Base-by-base conservation (phyloP, 2,797 vertebrate species). In the Acanthiza pusilla region DNA sequence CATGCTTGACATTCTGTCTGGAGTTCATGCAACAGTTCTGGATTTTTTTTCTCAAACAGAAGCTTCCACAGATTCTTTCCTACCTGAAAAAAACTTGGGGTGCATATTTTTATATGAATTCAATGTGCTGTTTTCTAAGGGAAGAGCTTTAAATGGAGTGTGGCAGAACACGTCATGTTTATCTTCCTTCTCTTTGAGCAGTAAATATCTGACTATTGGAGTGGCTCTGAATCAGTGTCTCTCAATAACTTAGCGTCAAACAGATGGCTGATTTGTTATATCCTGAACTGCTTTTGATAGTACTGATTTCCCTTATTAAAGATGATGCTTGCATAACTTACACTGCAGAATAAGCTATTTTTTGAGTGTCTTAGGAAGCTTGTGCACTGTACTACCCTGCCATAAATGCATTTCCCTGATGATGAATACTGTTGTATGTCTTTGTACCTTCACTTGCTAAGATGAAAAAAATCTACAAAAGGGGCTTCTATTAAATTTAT, bases 301-400 rank as follows among this genome's bases (percentile, higher is more conserved):
- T 47, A 32, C 73, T 51, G 54, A 38, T 75, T 89, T 87, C 54
- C 7, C 3, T 61, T 78, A 14, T 43, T 77, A 85, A 89, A 87
- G 61, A 81, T 60, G 40, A 63, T 51, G 68, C 66, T 97, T 95
- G 58, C 58, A n/a, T 93, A 89, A 84, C 40, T 91, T 86, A 53
- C 9, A 47, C 6, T n/a, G 73, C 70, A 85, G 29, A 51, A 42
- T 78, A 76, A 88, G 48, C n/a, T 90, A 30, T 71, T 76, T 83
- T 58, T 79, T 77, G 14, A 88, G 34, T 70, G 25, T 50, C 62
- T 63, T 76, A 21, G 22, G 68, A 76, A 91, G 76, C 19, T 63
- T 75, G 5, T 72, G 42, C 5, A 3, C 30, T n/a, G 19, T 43
- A 16, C 57, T 87, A 5, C 12, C 81, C 38, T 70, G 10, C 29